Evolutionary conservation across 2,113 vertebrate genomes (phyloP).

Genomic region (Capreolus pygargus): DNA sequence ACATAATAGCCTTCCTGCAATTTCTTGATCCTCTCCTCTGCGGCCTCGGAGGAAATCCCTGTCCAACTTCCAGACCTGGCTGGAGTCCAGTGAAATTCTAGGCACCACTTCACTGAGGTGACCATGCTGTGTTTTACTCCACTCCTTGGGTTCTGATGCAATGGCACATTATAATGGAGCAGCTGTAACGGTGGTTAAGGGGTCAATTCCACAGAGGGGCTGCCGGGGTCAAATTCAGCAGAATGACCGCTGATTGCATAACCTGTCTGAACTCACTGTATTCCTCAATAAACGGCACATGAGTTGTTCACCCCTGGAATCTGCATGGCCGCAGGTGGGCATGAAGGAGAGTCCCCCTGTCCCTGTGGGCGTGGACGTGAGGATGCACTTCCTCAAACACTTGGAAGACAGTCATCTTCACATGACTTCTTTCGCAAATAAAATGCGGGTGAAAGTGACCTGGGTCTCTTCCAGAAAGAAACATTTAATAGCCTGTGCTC

Average conservation of each 20-base stretch:
- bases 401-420: neutral
- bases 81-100: no score
- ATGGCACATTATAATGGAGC: accelerated
- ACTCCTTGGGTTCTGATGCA: accelerated
- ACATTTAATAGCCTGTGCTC: accelerated
- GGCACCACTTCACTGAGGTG: accelerated
- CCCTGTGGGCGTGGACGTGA: accelerated
- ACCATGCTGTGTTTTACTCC: accelerated
- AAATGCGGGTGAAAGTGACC: no score
- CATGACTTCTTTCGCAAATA: neutral
- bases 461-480: neutral
- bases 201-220: accelerated
- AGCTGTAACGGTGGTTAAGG: accelerated
- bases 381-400: accelerated
- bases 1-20: neutral
- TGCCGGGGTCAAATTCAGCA: neutral
- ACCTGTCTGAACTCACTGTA: no score
- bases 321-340: accelerated
- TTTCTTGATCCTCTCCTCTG: neutral
- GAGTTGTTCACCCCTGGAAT: accelerated
- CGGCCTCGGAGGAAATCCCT: accelerated
- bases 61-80: neutral
- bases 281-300: accelerated
- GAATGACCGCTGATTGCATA: accelerated
- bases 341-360: accelerated